Conservation (phyloP, 2,113 vertebrate genomes). For the Grammomys dolichurus region DNA sequence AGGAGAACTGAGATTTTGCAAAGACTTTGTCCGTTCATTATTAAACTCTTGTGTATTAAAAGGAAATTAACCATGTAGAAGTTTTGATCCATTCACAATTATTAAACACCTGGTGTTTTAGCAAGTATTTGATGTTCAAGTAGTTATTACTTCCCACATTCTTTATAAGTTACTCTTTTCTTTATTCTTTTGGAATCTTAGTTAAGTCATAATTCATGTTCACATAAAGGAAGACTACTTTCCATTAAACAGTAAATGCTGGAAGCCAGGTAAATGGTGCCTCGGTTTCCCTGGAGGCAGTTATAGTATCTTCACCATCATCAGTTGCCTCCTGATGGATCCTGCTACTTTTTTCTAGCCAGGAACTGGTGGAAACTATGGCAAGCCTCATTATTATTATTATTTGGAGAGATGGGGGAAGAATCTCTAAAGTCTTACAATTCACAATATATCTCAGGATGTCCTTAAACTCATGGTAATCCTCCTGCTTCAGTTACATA, state of each 20-base stretch:
- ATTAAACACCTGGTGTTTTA: constrained; percentile 44
- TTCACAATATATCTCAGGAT: not conserved
- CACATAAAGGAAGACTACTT: constrained; percentile 21
- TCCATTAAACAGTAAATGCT: constrained; percentile 23
- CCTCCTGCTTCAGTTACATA: not conserved
- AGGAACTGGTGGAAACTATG: constrained; percentile 23
- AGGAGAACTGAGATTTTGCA: constrained; percentile 57
- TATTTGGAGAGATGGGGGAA: not conserved
- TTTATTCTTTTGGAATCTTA: constrained; percentile 12
- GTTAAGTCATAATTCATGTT: constrained; percentile 35
- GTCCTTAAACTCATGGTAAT: not conserved
- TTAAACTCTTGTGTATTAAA: constrained; percentile 15
- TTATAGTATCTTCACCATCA: not conserved
- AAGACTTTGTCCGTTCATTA: constrained; percentile 68
- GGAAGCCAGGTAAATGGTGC: constrained; percentile 13
- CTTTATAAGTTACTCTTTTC: constrained; percentile 49
- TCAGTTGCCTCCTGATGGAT: not conserved
- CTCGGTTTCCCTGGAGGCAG: constrained; percentile 8
- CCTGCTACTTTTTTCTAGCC: not conserved
- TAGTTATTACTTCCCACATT: constrained; percentile 27
- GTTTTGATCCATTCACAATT: constrained; percentile 64
- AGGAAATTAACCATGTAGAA: not conserved
- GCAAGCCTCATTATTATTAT: not conserved
- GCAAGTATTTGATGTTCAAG: constrained; percentile 58
- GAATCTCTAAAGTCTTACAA: not conserved